Conservation (phyloP, 2,797 vertebrate species). For the Moxostoma hubbsi region DNA sequence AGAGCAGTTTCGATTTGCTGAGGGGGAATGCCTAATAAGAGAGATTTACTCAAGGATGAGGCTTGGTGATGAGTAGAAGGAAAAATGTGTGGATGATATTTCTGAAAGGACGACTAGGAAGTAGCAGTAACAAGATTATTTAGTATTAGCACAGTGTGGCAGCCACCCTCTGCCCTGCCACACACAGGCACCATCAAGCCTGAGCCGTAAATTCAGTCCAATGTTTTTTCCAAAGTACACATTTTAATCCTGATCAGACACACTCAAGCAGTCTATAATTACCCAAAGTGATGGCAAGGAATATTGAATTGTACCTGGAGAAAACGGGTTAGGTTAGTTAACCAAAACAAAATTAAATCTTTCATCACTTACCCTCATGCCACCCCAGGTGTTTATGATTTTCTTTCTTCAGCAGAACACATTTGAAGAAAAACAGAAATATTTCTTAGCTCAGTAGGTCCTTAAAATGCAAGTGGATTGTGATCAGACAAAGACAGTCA, state of each 20-base stretch:
- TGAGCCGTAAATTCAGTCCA: conserved; percentile 24
- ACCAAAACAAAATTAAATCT: too few species aligned
- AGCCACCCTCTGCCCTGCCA: too few species aligned
- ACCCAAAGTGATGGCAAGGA: not conserved
- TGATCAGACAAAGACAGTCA: too few species aligned
- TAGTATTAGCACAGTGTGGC: conserved; percentile 10
- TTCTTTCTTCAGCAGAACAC: too few species aligned
- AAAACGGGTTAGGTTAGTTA: not conserved
- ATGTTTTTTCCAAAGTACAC: not conserved
- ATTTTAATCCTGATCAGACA: conserved; percentile 20
- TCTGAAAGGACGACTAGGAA: conserved; percentile 32
- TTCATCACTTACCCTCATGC: too few species aligned
- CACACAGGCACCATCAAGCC: not conserved
- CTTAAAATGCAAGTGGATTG: too few species aligned
- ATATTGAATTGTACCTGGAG: not conserved
- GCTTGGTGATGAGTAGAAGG: not conserved
- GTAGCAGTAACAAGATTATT: conserved; percentile 29
- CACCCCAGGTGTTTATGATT: too few species aligned
- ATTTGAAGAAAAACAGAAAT: too few species aligned
- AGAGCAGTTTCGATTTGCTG: conserved; percentile 14
- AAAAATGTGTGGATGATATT: conserved; percentile 12
- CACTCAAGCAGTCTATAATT: not conserved
- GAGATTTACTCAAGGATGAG: conserved; percentile 13
- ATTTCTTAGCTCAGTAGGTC: too few species aligned
- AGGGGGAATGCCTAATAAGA: conserved; percentile 28